phyloP scores from a whole-genome alignment of 2,113 vertebrate species.

The Amphiprion ocellaris region DNA sequence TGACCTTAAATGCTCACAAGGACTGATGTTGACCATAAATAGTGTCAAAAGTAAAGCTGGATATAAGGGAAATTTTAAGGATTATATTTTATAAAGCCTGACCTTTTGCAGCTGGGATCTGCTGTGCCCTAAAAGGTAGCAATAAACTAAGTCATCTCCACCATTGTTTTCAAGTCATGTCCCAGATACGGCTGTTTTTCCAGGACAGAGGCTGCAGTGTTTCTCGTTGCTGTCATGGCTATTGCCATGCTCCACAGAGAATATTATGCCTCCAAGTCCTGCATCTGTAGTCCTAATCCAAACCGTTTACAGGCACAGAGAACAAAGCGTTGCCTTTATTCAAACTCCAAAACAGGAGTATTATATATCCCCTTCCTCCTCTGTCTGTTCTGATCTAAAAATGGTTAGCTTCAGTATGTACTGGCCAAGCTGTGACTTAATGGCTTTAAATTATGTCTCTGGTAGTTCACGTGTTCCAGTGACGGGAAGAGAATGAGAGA shows the following conservation, averaged over 20 bases:
- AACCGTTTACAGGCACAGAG: conserved; percentile 70
- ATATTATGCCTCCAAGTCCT: conserved; percentile 68
- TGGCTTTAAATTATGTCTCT: conserved; percentile 47
- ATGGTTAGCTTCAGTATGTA: conserved; percentile 34
- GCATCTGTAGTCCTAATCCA: conserved; percentile 68
- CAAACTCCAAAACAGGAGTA: conserved; percentile 76
- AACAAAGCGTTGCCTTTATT: conserved; percentile 75
- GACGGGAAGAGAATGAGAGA: conserved; percentile 25
- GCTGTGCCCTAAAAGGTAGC: not conserved
- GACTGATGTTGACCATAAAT: not conserved
- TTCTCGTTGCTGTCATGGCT: conserved; percentile 55
- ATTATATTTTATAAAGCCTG: not conserved
- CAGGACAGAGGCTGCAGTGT: conserved; percentile 69
- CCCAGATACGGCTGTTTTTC: conserved; percentile 45
- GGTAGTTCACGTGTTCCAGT: conserved; percentile 20
- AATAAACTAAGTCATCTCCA: conserved; percentile 24
- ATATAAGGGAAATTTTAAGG: not conserved
- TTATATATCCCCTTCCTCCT: conserved; percentile 54
- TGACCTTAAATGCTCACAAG: no score
- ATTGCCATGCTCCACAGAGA: conserved; percentile 59
- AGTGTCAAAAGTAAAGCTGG: not conserved
- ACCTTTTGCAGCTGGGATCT: conserved; percentile 29
- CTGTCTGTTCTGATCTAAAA: conserved; percentile 60
- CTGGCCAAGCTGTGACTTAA: conserved; percentile 51
- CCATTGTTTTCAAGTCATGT: conserved; percentile 53